Percentiles rank a stretch among this genome's conserved stretches.
Conservation (phyloP, 2,113 vertebrate genomes). For the human (Homo sapiens) region DNA sequence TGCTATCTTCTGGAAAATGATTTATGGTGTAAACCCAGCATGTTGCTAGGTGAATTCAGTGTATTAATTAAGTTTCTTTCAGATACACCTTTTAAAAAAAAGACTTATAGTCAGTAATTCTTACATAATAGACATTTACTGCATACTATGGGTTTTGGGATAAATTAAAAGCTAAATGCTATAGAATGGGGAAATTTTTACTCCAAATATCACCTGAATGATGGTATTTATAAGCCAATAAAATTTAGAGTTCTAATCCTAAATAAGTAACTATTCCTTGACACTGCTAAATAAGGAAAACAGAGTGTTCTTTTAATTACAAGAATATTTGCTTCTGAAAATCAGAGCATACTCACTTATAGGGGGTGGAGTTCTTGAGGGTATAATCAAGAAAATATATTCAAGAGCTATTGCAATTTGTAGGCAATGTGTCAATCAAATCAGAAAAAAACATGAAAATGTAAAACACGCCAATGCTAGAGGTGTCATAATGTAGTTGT, state of each 20-base stretch:
- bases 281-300: conserved; percentile 66
- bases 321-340: conserved; percentile 79
- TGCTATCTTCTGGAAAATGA: conserved; percentile 24
- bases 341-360: conserved; percentile 75
- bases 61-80: conserved; percentile 63
- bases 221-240: conserved; percentile 72
- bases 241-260: conserved; percentile 72
- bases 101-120: conserved; percentile 28
- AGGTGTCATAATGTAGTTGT: conserved; percentile 53
- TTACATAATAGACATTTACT: conserved; percentile 47
- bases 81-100: conserved; percentile 42
- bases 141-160: neutral
- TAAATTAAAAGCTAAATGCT: conserved; percentile 71
- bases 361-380: conserved; percentile 66
- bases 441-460: conserved; percentile 62
- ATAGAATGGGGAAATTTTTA: conserved; percentile 53
- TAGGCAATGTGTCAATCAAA: conserved; percentile 74
- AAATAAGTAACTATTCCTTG: conserved; percentile 77
- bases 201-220: conserved; percentile 63
- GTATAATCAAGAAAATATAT: conserved; percentile 81
- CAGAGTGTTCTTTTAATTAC: conserved; percentile 80
- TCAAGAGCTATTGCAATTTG: conserved; percentile 76
- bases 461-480: conserved; percentile 67
- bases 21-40: neutral
- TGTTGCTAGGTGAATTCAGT: conserved; percentile 29